Evolutionary conservation across 2,113 vertebrate genomes (phyloP).

Genomic region (Chionomys nivalis): DNA sequence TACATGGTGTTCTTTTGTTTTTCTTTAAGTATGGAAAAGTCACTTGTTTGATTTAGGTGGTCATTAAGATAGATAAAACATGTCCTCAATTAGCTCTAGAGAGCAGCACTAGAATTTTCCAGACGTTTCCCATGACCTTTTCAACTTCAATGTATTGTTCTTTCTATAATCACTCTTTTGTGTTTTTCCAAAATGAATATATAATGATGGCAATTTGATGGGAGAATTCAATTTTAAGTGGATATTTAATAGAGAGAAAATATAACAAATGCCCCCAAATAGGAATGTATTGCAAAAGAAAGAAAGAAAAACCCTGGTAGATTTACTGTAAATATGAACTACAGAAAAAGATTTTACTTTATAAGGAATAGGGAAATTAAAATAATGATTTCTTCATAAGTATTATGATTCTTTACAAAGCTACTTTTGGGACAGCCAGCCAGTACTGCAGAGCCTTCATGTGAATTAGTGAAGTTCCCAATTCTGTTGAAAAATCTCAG

Average conservation of each 20-base stretch:
- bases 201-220: not conserved
- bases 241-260: not conserved
- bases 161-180: not conserved
- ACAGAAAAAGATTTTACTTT: slow-evolving; percentile 31
- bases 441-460: not conserved
- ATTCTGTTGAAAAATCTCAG: slow-evolving; percentile 39
- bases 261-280: slow-evolving; percentile 19
- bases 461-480: not conserved
- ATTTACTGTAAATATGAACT: slow-evolving; percentile 4
- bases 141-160: slow-evolving; percentile 8
- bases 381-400: slow-evolving; percentile 18
- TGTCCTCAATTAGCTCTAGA: slow-evolving; percentile 23
- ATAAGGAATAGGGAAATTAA: slow-evolving; percentile 27
- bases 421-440: not conserved
- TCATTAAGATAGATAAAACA: slow-evolving; percentile 22
- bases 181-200: not conserved
- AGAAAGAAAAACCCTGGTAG: not conserved
- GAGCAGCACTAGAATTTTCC: not conserved
- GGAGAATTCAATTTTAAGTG: slow-evolving; percentile 24
- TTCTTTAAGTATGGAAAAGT: slow-evolving; percentile 48
- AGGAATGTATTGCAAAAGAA: not conserved
- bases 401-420: slow-evolving; percentile 2
- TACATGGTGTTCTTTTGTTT: not conserved
- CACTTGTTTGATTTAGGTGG: slow-evolving; percentile 35
- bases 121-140: slow-evolving; percentile 31